Evolutionary conservation across 2,888 invertebrate species (phyloP).

Genomic region (Caenorhabditis virilis): DNA sequence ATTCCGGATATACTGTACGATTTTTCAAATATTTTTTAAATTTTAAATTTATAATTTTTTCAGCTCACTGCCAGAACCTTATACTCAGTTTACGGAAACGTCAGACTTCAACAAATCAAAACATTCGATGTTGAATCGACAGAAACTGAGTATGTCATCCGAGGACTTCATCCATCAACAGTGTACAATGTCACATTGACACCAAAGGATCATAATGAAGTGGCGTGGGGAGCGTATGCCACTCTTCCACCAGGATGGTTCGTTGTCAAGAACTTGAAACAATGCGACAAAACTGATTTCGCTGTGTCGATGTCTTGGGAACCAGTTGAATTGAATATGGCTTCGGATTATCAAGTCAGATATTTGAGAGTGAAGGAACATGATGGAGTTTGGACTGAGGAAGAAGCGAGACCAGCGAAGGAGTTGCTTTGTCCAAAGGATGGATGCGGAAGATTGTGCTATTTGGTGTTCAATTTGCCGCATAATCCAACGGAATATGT

Average conservation of each 20-base stretch:
- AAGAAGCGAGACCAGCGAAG: conserved; percentile 50
- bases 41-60: conserved; percentile 6
- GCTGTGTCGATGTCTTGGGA: conserved; percentile 68
- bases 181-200: conserved; percentile 68
- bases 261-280: conserved; percentile 64
- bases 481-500: conserved; percentile 60
- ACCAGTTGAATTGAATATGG: conserved; percentile 62
- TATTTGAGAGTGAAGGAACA: conserved; percentile 59
- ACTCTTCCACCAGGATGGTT: conserved; percentile 69
- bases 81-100: conserved; percentile 60
- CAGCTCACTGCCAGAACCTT: conserved; percentile 62
- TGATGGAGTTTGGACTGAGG: conserved; percentile 62
- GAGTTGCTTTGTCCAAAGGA: conserved; percentile 56
- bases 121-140: conserved; percentile 61
- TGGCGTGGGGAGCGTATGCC: conserved; percentile 68
- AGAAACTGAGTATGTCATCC: conserved; percentile 62
- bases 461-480: conserved; percentile 68
- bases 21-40: not conserved
- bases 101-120: conserved; percentile 57
- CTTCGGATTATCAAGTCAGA: conserved; percentile 66
- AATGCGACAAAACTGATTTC: conserved; percentile 66
- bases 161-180: conserved; percentile 63
- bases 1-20: conserved; percentile 62
- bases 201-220: conserved; percentile 59
- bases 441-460: conserved; percentile 67